Evolutionary conservation across 2,797 vertebrate genomes (phyloP).

Genomic region (Enteromius paludinosus): DNA sequence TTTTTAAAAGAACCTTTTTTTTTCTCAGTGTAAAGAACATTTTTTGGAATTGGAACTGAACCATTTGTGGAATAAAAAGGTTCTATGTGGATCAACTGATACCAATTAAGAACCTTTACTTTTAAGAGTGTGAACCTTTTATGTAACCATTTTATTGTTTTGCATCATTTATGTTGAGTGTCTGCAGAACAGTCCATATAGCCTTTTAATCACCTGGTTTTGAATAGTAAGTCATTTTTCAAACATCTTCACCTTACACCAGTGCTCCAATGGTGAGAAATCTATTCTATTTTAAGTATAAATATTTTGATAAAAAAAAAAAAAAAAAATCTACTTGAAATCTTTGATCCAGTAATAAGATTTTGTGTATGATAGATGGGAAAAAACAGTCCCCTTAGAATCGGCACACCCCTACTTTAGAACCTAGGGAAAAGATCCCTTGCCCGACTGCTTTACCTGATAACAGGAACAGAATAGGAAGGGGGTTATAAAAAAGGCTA

Average conservation of each 20-base stretch:
- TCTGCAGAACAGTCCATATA: background rate
- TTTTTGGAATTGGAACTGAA: background rate
- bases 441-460: slow-evolving; percentile 54
- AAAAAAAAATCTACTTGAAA: background rate
- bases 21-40: background rate
- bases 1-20: background rate
- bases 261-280: background rate
- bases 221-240: background rate
- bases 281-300: slow-evolving; percentile 17
- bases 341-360: background rate
- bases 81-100: background rate
- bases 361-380: background rate
- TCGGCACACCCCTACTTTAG: slow-evolving; percentile 66
- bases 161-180: background rate
- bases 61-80: background rate
- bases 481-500: slow-evolving; percentile 61
- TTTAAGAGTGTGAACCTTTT: background rate
- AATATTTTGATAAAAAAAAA: background rate
- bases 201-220: slow-evolving; percentile 7
- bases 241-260: background rate
- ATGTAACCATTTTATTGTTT: background rate
- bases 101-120: background rate
- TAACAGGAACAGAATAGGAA: slow-evolving; percentile 53
- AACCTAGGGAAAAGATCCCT: slow-evolving; percentile 57
- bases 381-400: slow-evolving; percentile 8